Conservation (phyloP, 35 echinoderm and acorn worm genomes). For the Heliocidaris tuberculata region DNA sequence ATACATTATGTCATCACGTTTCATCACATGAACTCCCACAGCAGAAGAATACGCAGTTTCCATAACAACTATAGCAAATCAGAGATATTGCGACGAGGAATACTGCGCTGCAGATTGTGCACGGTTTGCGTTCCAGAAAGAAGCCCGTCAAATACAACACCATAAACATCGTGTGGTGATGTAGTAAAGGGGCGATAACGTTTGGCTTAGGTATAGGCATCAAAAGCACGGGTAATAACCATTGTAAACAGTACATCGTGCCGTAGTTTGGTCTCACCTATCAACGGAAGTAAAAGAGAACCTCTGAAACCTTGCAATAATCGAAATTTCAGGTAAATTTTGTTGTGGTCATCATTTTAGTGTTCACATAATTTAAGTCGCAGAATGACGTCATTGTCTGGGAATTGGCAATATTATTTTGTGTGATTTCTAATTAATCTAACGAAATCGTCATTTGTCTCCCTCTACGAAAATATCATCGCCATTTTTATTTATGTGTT, state of each 20-base stretch:
- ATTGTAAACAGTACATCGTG: conserved; percentile 91
- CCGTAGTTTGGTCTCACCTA: background rate
- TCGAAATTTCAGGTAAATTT: background rate
- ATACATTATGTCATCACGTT: conserved; percentile 16
- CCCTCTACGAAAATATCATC: background rate
- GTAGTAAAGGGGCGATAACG: conserved; percentile 74
- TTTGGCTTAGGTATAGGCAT: conserved; percentile 83
- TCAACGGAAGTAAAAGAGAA: background rate
- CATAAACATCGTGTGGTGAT: conserved; percentile 95
- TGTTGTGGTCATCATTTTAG: background rate
- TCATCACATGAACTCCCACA: conserved; percentile 83
- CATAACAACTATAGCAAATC: conserved; percentile 89
- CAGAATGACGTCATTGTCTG: background rate
- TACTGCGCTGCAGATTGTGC: conserved; percentile 88
- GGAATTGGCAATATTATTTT: no score
- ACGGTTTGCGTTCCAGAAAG: conserved; percentile 89
- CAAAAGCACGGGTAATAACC: conserved; percentile 86
- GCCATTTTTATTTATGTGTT: no score
- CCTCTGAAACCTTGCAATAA: background rate
- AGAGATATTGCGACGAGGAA: conserved; percentile 76
- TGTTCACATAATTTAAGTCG: background rate
- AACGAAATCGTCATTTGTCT: background rate
- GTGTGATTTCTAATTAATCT: no score
- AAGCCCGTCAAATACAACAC: conserved; percentile 87
- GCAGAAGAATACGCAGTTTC: conserved; percentile 84